Base-by-base conservation (phyloP, 2,113 vertebrate species). In the Rhegmatorhina hoffmannsi region DNA sequence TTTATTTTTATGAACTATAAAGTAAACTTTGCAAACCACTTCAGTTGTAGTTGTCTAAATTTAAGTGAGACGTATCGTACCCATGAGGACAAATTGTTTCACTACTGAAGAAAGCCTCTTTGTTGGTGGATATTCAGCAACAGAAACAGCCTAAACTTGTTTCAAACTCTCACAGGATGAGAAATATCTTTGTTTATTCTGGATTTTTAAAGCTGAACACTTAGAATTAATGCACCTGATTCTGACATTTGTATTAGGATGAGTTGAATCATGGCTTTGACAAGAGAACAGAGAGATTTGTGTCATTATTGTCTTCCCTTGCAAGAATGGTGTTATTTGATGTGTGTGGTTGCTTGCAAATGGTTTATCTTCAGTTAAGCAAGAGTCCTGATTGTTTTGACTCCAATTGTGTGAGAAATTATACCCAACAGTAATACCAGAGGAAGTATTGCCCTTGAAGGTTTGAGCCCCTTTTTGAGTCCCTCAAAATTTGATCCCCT, bases 1-100 rank as follows among this genome's bases (percentile, higher is more conserved):
- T 95, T 90, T 77, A 55, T 84, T 68, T 95, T 38, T 87, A 55
- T 84, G 86, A 95, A 86, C 53, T 85, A 62, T 68, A 58, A 94
- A 76, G 19, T 50, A 38, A 93, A 53, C 69, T 40, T 52, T 58
- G 62, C n/a, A 87, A 91, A 83, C 49, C 64, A 58, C 82, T 62
- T 96, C 20, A 36, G 21, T 66, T 84, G 60, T 18, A 70, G 55
- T 25, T 89, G 68, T 90, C 80, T 74, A 55, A 90, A 67, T 52
- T 88, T 90, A 92, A 91, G 59, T 84, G 91, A 93, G 64, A 80
- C 1, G 1, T 50, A 94, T 70, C 79, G 80, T 70, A 75, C 11
- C 9, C 23, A 81, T 0, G 1, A 46, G 40, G 72, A 67, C 47
- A 70, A 88, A 86, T 28, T 0, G 0, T 69, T 94, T 90, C 55